Evolutionary conservation across 2,888 invertebrate genomes (phyloP).

Genomic region (Thera britannica): DNA sequence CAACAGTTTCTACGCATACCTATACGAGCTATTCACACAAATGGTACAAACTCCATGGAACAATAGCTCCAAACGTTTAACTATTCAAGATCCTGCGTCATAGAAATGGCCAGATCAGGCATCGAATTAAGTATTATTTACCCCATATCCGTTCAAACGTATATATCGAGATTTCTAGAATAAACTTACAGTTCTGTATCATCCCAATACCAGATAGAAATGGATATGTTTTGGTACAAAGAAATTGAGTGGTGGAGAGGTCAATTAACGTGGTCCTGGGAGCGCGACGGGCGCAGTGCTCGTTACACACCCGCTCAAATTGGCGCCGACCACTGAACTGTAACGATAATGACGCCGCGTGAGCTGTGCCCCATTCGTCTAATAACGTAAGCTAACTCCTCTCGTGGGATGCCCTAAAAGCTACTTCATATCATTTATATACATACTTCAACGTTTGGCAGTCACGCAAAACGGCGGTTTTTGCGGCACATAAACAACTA

Average conservation of each 20-base stretch:
- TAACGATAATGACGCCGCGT: slow-evolving; percentile 76
- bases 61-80: slow-evolving; percentile 28
- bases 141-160: not conserved
- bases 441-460: slow-evolving; percentile 74
- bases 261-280: slow-evolving; percentile 71
- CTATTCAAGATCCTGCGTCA: slow-evolving; percentile 10
- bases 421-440: slow-evolving; percentile 66
- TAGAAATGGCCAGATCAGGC: not conserved
- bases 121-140: not conserved
- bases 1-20: slow-evolving; percentile 33
- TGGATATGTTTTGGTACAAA: slow-evolving; percentile 54
- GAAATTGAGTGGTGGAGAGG: slow-evolving; percentile 61
- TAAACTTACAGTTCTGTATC: not conserved
- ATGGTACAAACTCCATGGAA: slow-evolving; percentile 21
- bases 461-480: slow-evolving; percentile 77
- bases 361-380: slow-evolving; percentile 69
- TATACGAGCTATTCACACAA: slow-evolving; percentile 14
- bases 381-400: slow-evolving; percentile 73
- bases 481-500: slow-evolving; percentile 81
- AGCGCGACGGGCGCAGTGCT: slow-evolving; percentile 65
- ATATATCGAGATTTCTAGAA: not conserved
- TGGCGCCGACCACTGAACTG: slow-evolving; percentile 72
- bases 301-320: slow-evolving; percentile 73
- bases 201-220: slow-evolving; percentile 23
- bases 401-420: slow-evolving; percentile 77